Evolutionary conservation across 2,888 invertebrate genomes (phyloP).

Genomic region (Dichetophora obliterata): DNA sequence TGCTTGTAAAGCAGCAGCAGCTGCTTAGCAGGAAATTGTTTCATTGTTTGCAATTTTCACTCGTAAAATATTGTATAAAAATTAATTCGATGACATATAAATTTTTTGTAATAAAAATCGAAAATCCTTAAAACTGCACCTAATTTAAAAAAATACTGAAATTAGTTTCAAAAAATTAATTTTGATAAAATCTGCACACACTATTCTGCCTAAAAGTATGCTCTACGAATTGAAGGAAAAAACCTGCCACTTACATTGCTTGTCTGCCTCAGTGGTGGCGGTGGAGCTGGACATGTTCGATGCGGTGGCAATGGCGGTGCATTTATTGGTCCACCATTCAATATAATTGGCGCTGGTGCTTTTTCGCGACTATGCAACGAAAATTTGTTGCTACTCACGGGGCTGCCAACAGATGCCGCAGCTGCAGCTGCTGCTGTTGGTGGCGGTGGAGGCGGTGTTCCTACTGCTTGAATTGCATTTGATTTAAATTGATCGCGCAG

Average conservation of each 20-base stretch:
- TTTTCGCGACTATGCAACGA: constrained; percentile 54
- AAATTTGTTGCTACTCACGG: constrained; percentile 49
- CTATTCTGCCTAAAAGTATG: no score
- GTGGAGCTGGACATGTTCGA: constrained; percentile 68
- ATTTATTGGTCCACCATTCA: constrained; percentile 62
- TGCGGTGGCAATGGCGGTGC: constrained; percentile 69
- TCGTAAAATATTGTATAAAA: no score
- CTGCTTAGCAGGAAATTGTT: no score
- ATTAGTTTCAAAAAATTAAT: no score
- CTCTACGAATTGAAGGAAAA: not conserved
- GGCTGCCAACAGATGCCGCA: constrained; percentile 52
- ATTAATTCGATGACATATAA: no score
- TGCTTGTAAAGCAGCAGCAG: no score
- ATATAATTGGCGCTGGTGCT: constrained; percentile 58
- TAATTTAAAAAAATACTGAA: no score
- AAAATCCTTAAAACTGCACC: no score
- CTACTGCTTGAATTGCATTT: constrained; percentile 56
- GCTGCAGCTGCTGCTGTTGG: constrained; percentile 49
- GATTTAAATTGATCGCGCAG: constrained; percentile 67
- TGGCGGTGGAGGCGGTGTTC: constrained; percentile 57
- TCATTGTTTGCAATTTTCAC: no score
- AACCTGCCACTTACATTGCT: constrained; percentile 62
- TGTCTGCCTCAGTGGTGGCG: constrained; percentile 67
- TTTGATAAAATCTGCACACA: no score
- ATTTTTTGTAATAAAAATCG: no score